phyloP scores from a whole-genome alignment of 1,140 invertebrate genomes.

The Bemisia tabaci region DNA sequence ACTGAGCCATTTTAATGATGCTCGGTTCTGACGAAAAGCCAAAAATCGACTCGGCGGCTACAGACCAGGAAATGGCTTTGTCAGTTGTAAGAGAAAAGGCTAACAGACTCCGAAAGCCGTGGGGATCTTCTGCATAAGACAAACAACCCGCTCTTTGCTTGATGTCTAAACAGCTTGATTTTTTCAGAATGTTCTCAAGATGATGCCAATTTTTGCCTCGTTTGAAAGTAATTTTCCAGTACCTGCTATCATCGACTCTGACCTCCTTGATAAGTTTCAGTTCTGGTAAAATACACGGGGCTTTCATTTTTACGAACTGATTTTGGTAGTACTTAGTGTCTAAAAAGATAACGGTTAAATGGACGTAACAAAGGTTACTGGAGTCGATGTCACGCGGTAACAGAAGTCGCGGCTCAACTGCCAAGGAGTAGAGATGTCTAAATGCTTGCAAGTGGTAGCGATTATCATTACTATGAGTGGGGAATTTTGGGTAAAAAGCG shows the following conservation, averaged over 20 bases:
- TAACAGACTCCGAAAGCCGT: slow-evolving; percentile 68
- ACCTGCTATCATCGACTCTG: slow-evolving; percentile 53
- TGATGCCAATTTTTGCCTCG: slow-evolving; percentile 68
- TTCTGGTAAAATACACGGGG: slow-evolving; percentile 77
- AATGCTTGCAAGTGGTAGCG: slow-evolving; percentile 73
- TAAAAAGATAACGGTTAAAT: slow-evolving; percentile 48
- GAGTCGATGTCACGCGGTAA: slow-evolving; percentile 75
- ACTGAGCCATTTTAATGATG: slow-evolving; percentile 40
- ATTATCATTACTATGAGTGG: slow-evolving; percentile 91
- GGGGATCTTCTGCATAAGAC: slow-evolving; percentile 74
- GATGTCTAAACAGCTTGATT: slow-evolving; percentile 59
- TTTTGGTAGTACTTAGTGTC: slow-evolving; percentile 36
- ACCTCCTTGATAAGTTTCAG: slow-evolving; percentile 56
- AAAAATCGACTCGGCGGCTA: slow-evolving; percentile 32
- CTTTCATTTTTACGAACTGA: slow-evolving; percentile 43
- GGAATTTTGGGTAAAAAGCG: slow-evolving; percentile 93
- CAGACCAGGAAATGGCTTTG: slow-evolving; percentile 52
- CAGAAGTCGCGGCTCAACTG: slow-evolving; percentile 73
- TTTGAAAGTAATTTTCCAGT: slow-evolving; percentile 76
- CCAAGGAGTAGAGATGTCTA: slow-evolving; percentile 87
- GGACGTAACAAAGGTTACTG: slow-evolving; percentile 61
- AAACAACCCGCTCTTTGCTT: slow-evolving; percentile 81
- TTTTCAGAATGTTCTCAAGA: slow-evolving; percentile 51
- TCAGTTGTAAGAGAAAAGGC: slow-evolving; percentile 71
- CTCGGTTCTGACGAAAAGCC: slow-evolving; percentile 39